phyloP scores from a whole-genome alignment of 2,888 invertebrate genomes.

The Falcaria lacertinaria region DNA sequence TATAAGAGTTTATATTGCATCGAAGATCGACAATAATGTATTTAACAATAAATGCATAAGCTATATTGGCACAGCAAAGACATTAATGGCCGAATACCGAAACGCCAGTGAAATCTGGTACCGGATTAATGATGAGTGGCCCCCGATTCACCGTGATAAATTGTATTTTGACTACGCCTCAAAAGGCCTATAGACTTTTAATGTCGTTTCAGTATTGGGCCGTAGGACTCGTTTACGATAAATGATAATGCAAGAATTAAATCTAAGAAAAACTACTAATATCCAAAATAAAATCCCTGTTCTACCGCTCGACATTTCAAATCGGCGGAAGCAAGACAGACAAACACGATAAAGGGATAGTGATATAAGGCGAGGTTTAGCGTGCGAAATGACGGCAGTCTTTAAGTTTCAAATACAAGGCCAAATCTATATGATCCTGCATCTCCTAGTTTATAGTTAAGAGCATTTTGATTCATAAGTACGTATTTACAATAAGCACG shows the following conservation, averaged over 20 bases:
- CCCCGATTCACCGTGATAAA: no score
- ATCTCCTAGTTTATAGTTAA: not conserved
- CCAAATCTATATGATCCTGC: not conserved
- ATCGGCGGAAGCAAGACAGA: not conserved
- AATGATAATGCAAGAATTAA: no score
- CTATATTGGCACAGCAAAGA: conserved; percentile 30
- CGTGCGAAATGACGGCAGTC: not conserved
- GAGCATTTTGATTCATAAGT: conserved; percentile 2
- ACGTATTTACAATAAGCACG: conserved; percentile 1
- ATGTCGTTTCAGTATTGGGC: no score
- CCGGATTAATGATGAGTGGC: no score
- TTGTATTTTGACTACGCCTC: no score
- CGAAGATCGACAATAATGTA: conserved; percentile 3
- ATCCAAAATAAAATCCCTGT: not conserved
- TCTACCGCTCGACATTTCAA: not conserved
- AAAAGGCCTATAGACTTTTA: no score
- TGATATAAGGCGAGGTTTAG: not conserved
- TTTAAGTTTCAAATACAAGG: not conserved
- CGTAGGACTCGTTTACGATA: no score
- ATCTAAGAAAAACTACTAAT: no score
- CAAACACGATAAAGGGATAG: not conserved
- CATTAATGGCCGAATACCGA: conserved; percentile 7
- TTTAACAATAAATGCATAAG: conserved; percentile 35
- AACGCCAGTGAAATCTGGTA: no score
- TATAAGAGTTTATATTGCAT: not conserved